Base-by-base conservation (phyloP, 1,140 invertebrate species). In the Dreissena polymorpha region DNA sequence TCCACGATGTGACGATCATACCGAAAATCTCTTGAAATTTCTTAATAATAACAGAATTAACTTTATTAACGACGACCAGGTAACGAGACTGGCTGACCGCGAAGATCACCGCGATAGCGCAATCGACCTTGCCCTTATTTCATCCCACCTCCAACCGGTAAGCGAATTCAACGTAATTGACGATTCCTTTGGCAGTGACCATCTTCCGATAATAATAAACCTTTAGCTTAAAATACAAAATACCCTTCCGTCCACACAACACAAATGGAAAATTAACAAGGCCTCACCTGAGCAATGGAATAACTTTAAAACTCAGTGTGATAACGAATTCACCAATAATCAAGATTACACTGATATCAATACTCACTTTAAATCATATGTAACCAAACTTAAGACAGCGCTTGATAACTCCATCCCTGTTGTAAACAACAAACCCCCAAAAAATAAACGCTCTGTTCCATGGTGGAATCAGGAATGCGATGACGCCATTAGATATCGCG, bases 121-220 rank as follows among this genome's bases (percentile, higher is more conserved):
- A 6, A 13, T 72, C 10, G 69, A 72, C 51, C 69, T 72, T 0
- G n/a, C 69, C 18, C 51, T 72, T 50, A 53, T 72, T 21, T 72
- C 69, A 51, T 0, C 39, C 1, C 1, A 72, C 16, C 5, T 72
- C 0, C 50, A 21, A 16, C 5, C 12, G 7, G 0, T 7, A 72
- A 18, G 49, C 13, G 39, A 51, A 10, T 51, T 53, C n/a, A 10
- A 18, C 25, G 50, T 72, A 8, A 13, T 69, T 49, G 67, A 39
- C 50, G 14, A 69, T 13, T 6, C 67, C 0, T 29, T 69, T 27
- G 67, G 14, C 8, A 72, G 50, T 53, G 39, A 50, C 27, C 69
- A 72, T 18, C 50, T 51, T 5, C 69, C 69, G 0, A 72, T 51
- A 21, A n/a, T 51, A 12, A 53, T n/a, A 53, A n/a, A 21, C 13